phyloP scores from a whole-genome alignment of 2,113 vertebrate species.

The Muntiacus reevesi region DNA sequence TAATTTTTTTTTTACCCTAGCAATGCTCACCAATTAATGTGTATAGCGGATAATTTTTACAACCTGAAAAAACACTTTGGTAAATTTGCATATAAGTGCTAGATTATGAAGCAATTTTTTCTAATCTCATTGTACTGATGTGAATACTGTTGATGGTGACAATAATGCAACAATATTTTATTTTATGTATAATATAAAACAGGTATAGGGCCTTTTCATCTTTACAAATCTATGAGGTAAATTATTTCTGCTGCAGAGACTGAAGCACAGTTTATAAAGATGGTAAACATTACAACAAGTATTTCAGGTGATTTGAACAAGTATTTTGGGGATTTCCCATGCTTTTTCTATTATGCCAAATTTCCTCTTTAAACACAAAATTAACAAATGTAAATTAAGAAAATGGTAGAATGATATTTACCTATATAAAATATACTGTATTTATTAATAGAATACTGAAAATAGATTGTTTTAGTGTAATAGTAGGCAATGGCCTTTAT shows the following conservation, averaged over 20 bases:
- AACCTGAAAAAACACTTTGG: constrained; percentile 13
- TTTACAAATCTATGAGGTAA: background rate
- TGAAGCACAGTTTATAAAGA: background rate
- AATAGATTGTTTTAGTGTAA: background rate
- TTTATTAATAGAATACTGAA: background rate
- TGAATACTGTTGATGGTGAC: background rate
- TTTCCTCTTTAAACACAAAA: background rate
- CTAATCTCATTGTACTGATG: background rate
- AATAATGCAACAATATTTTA: background rate
- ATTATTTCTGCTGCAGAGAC: background rate
- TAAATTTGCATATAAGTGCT: background rate
- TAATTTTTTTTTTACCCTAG: background rate
- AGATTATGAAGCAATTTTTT: constrained; percentile 11
- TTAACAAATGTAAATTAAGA: background rate
- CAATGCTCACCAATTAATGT: constrained; percentile 18
- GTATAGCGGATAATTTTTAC: background rate
- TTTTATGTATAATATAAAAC: background rate
- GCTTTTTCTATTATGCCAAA: background rate
- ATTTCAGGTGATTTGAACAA: background rate
- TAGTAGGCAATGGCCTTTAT: background rate
- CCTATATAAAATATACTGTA: background rate
- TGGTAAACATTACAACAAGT: background rate
- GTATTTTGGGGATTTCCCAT: background rate
- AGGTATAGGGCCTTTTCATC: background rate
- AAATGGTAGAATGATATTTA: background rate